Evolutionary conservation across 2,113 vertebrate genomes (phyloP).

Genomic region (Urocynchramus pylzowi): DNA sequence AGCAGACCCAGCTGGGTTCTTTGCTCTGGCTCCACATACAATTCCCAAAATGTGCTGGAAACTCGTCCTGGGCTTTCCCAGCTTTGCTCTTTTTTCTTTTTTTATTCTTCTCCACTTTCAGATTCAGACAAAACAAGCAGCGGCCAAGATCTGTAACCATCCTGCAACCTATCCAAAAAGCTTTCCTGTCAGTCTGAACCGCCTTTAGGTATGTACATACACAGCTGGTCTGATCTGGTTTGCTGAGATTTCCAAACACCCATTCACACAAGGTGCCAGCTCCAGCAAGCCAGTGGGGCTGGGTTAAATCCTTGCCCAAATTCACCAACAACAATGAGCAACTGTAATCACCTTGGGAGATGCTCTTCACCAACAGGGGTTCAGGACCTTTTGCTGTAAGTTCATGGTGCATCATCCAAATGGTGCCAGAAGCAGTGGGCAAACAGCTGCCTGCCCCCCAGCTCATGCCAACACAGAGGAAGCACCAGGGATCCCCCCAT

Average conservation of each 20-base stretch:
- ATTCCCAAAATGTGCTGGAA: neutral
- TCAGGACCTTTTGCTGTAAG: neutral
- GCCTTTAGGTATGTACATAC: neutral
- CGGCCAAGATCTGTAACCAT: neutral
- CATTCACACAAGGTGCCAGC: neutral
- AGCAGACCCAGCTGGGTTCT: neutral
- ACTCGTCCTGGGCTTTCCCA: neutral
- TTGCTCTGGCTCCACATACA: neutral
- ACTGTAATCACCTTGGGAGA: neutral
- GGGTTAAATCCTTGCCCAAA: neutral
- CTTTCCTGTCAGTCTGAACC: neutral
- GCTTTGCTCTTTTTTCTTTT: neutral
- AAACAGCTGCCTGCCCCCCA: neutral
- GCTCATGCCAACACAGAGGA: neutral
- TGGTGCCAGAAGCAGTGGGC: neutral
- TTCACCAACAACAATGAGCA: accelerated
- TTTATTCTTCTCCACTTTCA: neutral
- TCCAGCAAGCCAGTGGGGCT: accelerated
- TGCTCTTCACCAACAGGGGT: neutral
- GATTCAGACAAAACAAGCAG: neutral
- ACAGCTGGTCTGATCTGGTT: neutral
- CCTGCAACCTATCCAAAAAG: neutral
- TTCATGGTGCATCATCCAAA: neutral
- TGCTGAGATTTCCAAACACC: neutral
- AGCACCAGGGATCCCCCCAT: neutral